Evolutionary conservation across 2,888 invertebrate genomes (phyloP), one percentile per base, ranked within the genome.

Genomic region (Perizoma flavofasciatum): DNA sequence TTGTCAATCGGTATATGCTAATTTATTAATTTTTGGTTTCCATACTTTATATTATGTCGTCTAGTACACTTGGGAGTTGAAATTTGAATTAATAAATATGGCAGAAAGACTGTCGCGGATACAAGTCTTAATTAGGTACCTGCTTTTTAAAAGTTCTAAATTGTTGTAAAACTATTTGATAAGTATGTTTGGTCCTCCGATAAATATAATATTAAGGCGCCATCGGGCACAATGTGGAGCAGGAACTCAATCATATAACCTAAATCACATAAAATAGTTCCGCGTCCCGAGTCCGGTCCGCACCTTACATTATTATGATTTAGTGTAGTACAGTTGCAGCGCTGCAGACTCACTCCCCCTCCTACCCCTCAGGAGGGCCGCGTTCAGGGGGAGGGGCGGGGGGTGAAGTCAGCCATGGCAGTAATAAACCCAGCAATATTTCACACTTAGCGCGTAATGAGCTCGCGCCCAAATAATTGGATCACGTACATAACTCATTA

Each of bases 401-500:
- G 59, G 61, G 70, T 74, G 75, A 80, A 85, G 83, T 85, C 83
- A 82, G 85, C 84, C 81, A 84, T 85, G 82, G 70, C 74, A 84
- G 90, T 89, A 90, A 90, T 90, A 90, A 90, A 89, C 88, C 88
- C 83, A 81, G 90, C 89, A 85, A 92, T 92, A 92, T 92, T 92
- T 92, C 92, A 92, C 92, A 92, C 92, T 92, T 92, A 92, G 88
- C 89, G 88, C 86, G 91, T 92, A 92, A 92, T 92, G 92, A 92
- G 90, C 88, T 88, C 86, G 89, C 89, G 88, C 91, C 92, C 88
- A 92, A 92, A 92, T 92, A 92, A 92, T 92, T 92, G 92, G 92
- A 92, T 92, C 92, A 92, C 92, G 92, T 92, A 92, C 91, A 92
- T 92, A 92, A 92, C 87, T 92, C 92, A 92, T 92, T 92, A 92